Conservation (phyloP, 2,888 invertebrate species). For the Callosobruchus maculatus region DNA sequence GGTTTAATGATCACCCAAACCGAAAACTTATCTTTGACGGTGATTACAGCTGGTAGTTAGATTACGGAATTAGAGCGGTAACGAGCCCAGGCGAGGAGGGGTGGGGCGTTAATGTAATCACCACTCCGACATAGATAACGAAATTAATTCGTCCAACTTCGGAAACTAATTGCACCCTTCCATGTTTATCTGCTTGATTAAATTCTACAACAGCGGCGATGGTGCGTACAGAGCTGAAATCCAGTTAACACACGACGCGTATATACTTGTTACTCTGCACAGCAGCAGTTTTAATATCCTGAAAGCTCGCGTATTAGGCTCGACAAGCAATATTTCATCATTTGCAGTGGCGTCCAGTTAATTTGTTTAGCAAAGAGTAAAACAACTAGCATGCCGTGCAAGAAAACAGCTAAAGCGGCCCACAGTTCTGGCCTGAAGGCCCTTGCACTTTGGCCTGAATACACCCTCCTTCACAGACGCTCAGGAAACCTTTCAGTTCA, state of each 20-base stretch:
- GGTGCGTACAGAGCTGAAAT: background rate
- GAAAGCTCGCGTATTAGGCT: background rate
- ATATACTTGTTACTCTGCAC: background rate
- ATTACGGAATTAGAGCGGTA: background rate
- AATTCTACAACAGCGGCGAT: background rate
- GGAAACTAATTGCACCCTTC: background rate
- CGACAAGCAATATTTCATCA: background rate
- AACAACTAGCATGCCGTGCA: too few relatives aligned
- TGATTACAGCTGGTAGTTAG: background rate
- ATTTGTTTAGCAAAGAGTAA: too few relatives aligned
- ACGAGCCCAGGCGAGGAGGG: background rate
- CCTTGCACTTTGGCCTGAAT: too few relatives aligned
- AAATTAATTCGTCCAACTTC: background rate
- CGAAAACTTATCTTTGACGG: too few relatives aligned
- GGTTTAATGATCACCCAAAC: too few relatives aligned
- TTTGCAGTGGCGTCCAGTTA: background rate
- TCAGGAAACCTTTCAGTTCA: too few relatives aligned
- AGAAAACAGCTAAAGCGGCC: too few relatives aligned
- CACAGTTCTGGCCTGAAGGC: too few relatives aligned
- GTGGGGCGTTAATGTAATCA: background rate
- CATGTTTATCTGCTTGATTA: background rate
- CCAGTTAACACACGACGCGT: background rate
- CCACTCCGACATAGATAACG: background rate
- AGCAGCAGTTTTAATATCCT: background rate
- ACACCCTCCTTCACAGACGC: too few relatives aligned